Base-by-base conservation (phyloP, 92 coral and sea anemone species). In the Anthopleura xanthogrammica region DNA sequence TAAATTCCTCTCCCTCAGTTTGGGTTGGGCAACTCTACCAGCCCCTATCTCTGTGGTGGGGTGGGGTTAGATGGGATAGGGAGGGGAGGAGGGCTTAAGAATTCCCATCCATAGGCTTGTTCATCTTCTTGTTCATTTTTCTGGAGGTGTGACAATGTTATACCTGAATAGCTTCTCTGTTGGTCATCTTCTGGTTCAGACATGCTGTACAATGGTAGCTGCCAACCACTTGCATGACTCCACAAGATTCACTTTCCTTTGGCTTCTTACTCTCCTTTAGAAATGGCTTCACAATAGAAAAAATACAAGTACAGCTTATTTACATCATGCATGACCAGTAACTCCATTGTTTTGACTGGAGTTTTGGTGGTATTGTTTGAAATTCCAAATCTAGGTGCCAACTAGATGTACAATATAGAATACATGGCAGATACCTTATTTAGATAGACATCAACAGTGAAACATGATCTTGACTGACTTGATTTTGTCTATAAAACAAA, bases 121-220 rank as follows among this genome's bases (percentile, higher is more conserved):
- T 8, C 29, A 36, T 54, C 14, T 40, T 7, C 78, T 40, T 1
- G 50, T 40, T 52, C 13, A 40, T 14, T 46, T 46, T 46, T 46
- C 5, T 46, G 5, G 5, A 46, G 5, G 50, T 46, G 50, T 46
- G 50, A 46, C 50, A 46, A 71, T 71, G 42, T 70, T 8, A 10
- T 81, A 81, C 99, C 92, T 94, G 93, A 4, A 92, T 66, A 12
- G 99, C 98, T 40, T 97, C 99, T 66, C 75, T 88, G 23, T 87
- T 92, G 0, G 98, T 90, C 22, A 94, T 95, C 83, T 97, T 97
- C 10, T 92, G 99, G 83, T 94, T 89, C 71, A 97, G 87, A 85
- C 85, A 89, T 3, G 98, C 99, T 81, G 80, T 88, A 79, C 95
- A 97, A 62, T 89, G 86, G 41, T 89, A 41, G 20, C 90, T 77